phyloP scores from a whole-genome alignment of 2,113 vertebrate species.

The Saimiri boliviensis region DNA sequence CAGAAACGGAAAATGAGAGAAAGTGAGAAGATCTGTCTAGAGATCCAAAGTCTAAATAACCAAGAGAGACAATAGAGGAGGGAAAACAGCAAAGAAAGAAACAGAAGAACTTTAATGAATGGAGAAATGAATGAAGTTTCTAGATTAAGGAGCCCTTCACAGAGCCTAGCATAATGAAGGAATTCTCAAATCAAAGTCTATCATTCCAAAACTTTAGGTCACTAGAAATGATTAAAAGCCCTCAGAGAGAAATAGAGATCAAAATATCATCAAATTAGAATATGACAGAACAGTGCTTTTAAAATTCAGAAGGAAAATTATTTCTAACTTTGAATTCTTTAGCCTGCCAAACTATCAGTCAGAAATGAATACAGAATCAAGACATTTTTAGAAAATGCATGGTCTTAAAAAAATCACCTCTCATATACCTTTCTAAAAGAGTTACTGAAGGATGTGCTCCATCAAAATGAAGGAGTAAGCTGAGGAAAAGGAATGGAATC shows the following conservation, averaged over 20 bases:
- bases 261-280: not conserved
- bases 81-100: not conserved
- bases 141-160: not conserved
- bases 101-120: not conserved
- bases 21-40: not conserved
- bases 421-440: not conserved
- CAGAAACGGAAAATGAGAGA: not conserved
- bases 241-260: not conserved
- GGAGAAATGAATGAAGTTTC: not conserved
- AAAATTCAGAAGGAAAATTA: not conserved
- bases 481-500: not conserved
- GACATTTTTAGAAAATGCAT: not conserved
- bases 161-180: not conserved
- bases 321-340: not conserved
- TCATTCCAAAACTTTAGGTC: not conserved
- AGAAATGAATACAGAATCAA: not conserved
- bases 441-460: not conserved
- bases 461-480: not conserved
- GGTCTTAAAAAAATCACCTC: not conserved
- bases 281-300: not conserved
- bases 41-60: not conserved
- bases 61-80: not conserved
- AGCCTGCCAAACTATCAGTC: not conserved
- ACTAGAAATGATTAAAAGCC: not conserved
- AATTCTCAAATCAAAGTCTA: constrained; percentile 11